A percentile compares a stretch with the other conserved stretches of the same genome.
phyloP scores from a whole-genome alignment of 2,888 invertebrate species.

The Thera obeliscata region DNA sequence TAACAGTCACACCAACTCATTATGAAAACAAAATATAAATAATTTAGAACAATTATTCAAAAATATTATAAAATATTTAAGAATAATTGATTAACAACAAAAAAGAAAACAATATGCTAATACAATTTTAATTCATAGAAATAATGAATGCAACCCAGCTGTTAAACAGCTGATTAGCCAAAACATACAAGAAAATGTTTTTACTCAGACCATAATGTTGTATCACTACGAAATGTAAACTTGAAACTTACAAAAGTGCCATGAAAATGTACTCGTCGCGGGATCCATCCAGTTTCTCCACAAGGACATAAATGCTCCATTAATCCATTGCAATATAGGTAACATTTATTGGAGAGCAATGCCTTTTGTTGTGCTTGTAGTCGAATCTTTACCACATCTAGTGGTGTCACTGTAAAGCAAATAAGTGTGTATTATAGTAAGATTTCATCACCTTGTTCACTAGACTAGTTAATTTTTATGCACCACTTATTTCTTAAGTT shows the following conservation, averaged over 20 bases:
- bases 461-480: neutral
- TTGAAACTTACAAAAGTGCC: constrained; percentile 88
- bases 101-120: too few species aligned
- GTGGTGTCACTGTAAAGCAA: constrained; percentile 92
- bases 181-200: neutral
- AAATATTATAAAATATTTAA: too few species aligned
- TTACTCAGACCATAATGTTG: neutral
- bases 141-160: neutral
- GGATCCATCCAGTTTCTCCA: constrained; percentile 86
- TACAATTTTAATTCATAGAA: too few species aligned
- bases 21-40: too few species aligned
- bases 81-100: too few species aligned
- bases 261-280: constrained; percentile 88
- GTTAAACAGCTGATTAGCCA: neutral
- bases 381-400: constrained; percentile 99
- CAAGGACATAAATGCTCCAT: constrained; percentile 99
- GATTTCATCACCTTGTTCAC: neutral
- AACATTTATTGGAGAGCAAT: constrained; percentile 93
- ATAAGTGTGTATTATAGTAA: neutral
- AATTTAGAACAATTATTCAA: too few species aligned
- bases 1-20: too few species aligned
- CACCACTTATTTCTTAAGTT: neutral
- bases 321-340: constrained; percentile 98
- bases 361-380: constrained; percentile 97
- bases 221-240: neutral